phyloP scores from a whole-genome alignment of 2,888 invertebrate genomes.

The Bombylius discolor region DNA sequence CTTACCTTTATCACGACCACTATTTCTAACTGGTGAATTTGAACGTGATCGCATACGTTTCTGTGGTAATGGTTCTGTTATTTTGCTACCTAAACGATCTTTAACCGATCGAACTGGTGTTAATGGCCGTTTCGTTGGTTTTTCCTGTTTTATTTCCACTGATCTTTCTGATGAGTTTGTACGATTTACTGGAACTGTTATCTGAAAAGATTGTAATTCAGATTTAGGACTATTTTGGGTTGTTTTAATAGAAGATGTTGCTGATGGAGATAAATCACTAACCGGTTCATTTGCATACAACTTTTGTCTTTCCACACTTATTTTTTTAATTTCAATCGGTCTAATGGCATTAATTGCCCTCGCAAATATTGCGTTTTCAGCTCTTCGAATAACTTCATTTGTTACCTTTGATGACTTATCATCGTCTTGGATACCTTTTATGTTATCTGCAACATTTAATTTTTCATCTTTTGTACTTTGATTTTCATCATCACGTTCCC shows the following conservation, averaged over 20 bases:
- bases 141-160: conserved; percentile 39
- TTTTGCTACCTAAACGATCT: conserved; percentile 56
- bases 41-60: conserved; percentile 18
- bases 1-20: conserved; percentile 5
- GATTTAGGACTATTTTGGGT: conserved; percentile 14
- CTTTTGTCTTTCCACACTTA: conserved; percentile 51
- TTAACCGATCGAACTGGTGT: conserved; percentile 57
- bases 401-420: conserved; percentile 58
- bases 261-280: conserved; percentile 20
- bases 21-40: conserved; percentile 11
- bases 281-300: conserved; percentile 42
- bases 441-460: conserved; percentile 14
- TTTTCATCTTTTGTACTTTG: conserved; percentile 37
- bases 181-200: conserved; percentile 41
- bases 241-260: conserved; percentile 11
- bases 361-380: conserved; percentile 84
- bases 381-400: conserved; percentile 76
- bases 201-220: conserved; percentile 34
- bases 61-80: conserved; percentile 2
- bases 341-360: conserved; percentile 72
- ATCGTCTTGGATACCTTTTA: conserved; percentile 34
- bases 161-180: conserved; percentile 36
- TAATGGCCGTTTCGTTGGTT: conserved; percentile 27
- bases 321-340: conserved; percentile 63
- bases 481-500: conserved; percentile 66